phyloP scores from a whole-genome alignment of 1,140 invertebrate genomes.

The Micrasema longulum region DNA sequence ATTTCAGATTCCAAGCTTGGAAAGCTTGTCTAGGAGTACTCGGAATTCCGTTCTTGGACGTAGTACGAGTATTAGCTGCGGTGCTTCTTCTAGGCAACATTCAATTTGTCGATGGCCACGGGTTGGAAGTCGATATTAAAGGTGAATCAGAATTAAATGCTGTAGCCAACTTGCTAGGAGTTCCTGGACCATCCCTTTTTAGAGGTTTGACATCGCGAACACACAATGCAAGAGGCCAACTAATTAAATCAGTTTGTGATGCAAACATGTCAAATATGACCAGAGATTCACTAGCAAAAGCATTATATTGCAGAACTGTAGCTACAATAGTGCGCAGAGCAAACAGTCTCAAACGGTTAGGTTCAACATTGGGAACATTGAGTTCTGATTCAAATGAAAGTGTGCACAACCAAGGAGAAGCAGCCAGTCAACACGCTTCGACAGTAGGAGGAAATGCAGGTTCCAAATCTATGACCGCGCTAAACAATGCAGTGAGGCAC shows the following conservation, averaged over 20 bases:
- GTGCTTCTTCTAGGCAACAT: conserved; percentile 93
- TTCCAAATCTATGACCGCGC: conserved; percentile 89
- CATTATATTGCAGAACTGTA: conserved; percentile 94
- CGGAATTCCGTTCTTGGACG: conserved; percentile 94
- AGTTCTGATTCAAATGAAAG: conserved; percentile 93
- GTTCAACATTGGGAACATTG: conserved; percentile 88
- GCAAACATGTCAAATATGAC: conserved; percentile 88
- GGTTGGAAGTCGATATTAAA: conserved; percentile 68
- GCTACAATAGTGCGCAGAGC: conserved; percentile 92
- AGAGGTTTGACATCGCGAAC: conserved; percentile 87
- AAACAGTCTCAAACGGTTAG: conserved; percentile 90
- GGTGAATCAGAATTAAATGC: conserved; percentile 85
- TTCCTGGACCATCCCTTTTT: conserved; percentile 81
- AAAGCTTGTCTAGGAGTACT: conserved; percentile 89
- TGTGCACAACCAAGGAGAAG: conserved; percentile 88
- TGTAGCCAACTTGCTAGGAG: conserved; percentile 85
- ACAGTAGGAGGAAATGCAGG: conserved; percentile 85
- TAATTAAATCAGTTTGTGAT: conserved; percentile 86
- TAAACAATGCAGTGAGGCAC: conserved; percentile 92
- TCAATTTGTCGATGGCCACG: conserved; percentile 81
- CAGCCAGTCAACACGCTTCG: conserved; percentile 88
- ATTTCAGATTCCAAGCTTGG: conserved; percentile 86
- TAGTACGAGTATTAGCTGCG: conserved; percentile 90
- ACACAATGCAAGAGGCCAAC: conserved; percentile 85
- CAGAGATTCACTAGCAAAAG: conserved; percentile 90